Conservation (phyloP, 2,113 vertebrate species). For the Grammomys surdaster region DNA sequence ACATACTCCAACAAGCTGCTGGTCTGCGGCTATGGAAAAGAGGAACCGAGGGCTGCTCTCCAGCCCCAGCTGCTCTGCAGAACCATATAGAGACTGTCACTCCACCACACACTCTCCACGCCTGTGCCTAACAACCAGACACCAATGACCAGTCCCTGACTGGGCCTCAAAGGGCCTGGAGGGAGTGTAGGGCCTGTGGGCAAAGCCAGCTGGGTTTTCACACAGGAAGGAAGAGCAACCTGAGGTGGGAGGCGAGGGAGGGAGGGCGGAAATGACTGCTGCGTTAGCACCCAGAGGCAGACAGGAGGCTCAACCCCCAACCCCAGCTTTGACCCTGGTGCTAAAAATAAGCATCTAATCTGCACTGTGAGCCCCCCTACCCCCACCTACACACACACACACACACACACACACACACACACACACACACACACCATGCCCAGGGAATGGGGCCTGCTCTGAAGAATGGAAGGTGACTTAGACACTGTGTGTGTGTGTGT, state of each 20-base stretch:
- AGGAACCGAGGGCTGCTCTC: neutral
- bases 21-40: slow-evolving; percentile 4
- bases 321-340: slow-evolving; percentile 57
- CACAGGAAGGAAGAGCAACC: slow-evolving; percentile 81
- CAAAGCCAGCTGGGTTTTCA: slow-evolving; percentile 59
- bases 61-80: neutral
- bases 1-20: neutral
- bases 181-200: neutral
- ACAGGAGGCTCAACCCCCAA: neutral
- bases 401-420: too few relatives aligned
- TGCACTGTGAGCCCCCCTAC: neutral
- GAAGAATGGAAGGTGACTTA: neutral
- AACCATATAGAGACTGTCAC: accelerated
- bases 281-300: slow-evolving; percentile 69
- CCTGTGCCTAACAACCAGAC: neutral
- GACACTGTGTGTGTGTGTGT: neutral
- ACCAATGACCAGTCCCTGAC: neutral
- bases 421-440: neutral
- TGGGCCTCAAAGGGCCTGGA: neutral
- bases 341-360: neutral
- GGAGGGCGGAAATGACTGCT: slow-evolving; percentile 72
- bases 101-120: neutral
- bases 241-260: slow-evolving; percentile 55
- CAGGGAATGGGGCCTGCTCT: neutral
- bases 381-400: neutral